Evolutionary conservation across 1,140 invertebrate genomes (phyloP), one percentile per base, ranked within the genome.

Genomic region (Achroia grisella): DNA sequence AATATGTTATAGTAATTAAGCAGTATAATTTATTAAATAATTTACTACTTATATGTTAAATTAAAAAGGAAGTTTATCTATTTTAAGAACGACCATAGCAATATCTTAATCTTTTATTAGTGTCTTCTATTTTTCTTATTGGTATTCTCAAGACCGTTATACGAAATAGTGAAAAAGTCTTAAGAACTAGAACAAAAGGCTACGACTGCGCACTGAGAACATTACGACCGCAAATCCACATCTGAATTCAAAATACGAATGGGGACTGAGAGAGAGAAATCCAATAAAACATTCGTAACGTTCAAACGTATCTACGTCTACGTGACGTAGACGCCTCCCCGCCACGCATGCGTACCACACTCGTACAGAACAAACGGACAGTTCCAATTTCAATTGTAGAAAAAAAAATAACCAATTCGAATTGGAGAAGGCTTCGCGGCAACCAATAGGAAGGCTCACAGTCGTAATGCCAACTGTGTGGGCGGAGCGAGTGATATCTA

Each of bases 321-420:
- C 77, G 80, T 82, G 61, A 71, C 72, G 77, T 76, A 78, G 71
- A 48, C 77, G 65, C 77, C 73, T 76, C 62, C 69, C 37, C 32
- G 27, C 36, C 34, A 67, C 80, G 81, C 81, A 79, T 79, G 81
- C 81, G 81, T 57, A 56, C 42, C 30, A 36, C 69, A 78, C 50
- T 71, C 53, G 61, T 54, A 76, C 75, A 79, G 69, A 71, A 78
- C 80, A 78, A 82, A 82, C 75, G 64, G 62, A 82, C 76, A 81
- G 69, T 82, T 72, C 80, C 70, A 80, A 85, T 81, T 85, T 77
- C 78, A 85, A 85, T 85, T 71, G 74, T 79, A 85, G 74, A 85
- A 85, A 85, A 80, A n/a, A 84, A 80, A 71, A 79, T 79, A 80
- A 77, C 80, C 78, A 81, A 85, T 81, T 85, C 80, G 60, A 82